Percentiles rank a stretch among this genome's conserved stretches.
phyloP scores from a whole-genome alignment of 1,140 invertebrate species.

The Aphelinus certus region DNA sequence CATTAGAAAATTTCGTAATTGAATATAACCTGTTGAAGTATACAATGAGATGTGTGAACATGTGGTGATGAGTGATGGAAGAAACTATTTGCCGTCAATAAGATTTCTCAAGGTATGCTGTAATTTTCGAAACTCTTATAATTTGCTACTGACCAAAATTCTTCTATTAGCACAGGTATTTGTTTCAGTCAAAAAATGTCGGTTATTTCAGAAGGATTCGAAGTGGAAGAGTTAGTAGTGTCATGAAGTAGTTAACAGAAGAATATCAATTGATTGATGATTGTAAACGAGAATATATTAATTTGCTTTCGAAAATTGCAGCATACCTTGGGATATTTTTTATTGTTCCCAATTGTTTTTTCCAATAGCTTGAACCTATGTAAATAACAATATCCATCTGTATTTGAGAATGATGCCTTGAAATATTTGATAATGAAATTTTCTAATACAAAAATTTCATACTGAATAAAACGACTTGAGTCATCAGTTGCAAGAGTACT shows the following conservation, averaged over 20 bases:
- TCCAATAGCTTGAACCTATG: conserved; percentile 7
- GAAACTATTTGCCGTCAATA: too few relatives aligned
- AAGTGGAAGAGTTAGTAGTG: too few relatives aligned
- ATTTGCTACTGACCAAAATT: too few relatives aligned
- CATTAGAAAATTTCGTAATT: too few relatives aligned
- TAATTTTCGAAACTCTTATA: too few relatives aligned
- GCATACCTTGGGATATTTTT: conserved; percentile 6
- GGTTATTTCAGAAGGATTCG: too few relatives aligned
- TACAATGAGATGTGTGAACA: too few relatives aligned
- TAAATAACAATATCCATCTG: conserved; percentile 11
- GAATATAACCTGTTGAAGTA: too few relatives aligned
- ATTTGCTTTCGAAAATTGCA: conserved; percentile 26
- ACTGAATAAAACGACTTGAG: conserved; percentile 1
- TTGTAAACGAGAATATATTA: conserved; percentile 1
- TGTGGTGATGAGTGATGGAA: too few relatives aligned
- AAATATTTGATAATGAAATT: conserved; percentile 13
- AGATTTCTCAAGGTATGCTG: too few relatives aligned
- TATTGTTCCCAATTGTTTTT: conserved; percentile 21
- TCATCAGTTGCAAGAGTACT: conserved; percentile 25
- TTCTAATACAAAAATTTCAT: conserved; percentile 9
- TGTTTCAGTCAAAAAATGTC: too few relatives aligned
- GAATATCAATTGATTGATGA: conserved; percentile 1
- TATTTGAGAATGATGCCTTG: conserved; percentile 2
- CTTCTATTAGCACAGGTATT: too few relatives aligned
- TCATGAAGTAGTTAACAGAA: conserved; percentile 5